These are phyloP conservation scores for Phataginus tricuspis DNA, from an alignment of 2,797 vertebrate genomes.

Conservation along the genomic window DNA sequence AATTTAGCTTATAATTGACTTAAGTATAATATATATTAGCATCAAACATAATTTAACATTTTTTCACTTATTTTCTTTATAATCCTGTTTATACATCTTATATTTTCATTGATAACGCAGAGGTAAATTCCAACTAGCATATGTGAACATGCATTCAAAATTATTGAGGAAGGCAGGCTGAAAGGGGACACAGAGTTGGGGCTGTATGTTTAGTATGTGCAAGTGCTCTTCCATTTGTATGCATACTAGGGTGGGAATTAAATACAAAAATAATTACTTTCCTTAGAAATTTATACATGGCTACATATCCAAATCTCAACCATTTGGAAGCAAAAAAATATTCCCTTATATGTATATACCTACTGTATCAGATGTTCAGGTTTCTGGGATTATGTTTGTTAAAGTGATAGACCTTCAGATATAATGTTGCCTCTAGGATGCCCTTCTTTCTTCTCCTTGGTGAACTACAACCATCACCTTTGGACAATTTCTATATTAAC, in stretches of 20 bases:
- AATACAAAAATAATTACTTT: not conserved
- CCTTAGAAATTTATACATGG: not conserved
- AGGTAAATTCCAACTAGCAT: not conserved
- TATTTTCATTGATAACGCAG: not conserved
- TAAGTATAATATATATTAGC: not conserved
- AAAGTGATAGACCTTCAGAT: not conserved
- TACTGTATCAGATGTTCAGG: not conserved
- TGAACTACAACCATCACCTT: not conserved
- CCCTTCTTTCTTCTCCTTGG: not conserved
- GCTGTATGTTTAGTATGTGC: not conserved
- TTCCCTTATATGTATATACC: not conserved
- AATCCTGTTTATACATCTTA: not conserved
- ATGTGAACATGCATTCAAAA: not conserved
- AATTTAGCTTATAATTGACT: not conserved
- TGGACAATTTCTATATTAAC: not conserved
- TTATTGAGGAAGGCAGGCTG: not conserved
- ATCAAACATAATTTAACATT: not conserved
- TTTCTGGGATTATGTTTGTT: not conserved
- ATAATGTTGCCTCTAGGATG: not conserved
- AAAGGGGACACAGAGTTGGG: not conserved
- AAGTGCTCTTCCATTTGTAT: not conserved
- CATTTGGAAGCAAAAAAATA: not conserved
- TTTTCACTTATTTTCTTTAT: constrained; percentile 13
- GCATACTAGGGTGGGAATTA: not conserved
- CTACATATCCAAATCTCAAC: not conserved